These are phyloP conservation scores for Pipra filicauda DNA, from an alignment of 2,113 vertebrate species.

Conservation along the genomic window DNA sequence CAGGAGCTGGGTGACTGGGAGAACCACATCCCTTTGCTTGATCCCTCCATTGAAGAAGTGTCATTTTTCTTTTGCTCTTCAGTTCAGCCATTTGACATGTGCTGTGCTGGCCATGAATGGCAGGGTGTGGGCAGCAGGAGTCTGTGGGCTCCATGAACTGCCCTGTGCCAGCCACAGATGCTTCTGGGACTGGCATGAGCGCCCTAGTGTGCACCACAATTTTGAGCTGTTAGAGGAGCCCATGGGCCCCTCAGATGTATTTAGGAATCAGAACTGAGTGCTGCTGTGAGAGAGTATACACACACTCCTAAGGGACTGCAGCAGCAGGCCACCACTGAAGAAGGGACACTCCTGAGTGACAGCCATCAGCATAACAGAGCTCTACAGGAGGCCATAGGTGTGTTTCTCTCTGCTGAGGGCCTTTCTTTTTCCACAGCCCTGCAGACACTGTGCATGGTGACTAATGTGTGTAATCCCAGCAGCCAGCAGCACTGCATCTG, in stretches of 20 bases:
- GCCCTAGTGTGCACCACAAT: accelerated
- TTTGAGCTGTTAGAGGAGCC: not conserved
- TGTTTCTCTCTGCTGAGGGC: not conserved
- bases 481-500: not conserved
- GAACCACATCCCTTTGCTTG: not conserved
- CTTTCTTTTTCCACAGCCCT: not conserved
- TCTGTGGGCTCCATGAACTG: not conserved
- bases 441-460: not conserved
- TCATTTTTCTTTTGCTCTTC: not conserved
- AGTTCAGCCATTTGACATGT: not conserved
- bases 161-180: accelerated
- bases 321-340: accelerated
- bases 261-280: not conserved
- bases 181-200: accelerated
- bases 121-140: not conserved
- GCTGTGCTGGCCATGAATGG: not conserved
- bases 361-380: not conserved
- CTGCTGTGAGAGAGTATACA: not conserved
- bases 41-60: not conserved
- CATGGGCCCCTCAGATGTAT: not conserved
- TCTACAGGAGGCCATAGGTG: not conserved
- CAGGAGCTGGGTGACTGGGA: not conserved
- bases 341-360: not conserved
- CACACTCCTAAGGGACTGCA: not conserved
- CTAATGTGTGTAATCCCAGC: accelerated